Percentiles rank a stretch among this genome's conserved stretches.
phyloP scores from a whole-genome alignment of 1,140 invertebrate genomes.

The Monomorium pharaonis region DNA sequence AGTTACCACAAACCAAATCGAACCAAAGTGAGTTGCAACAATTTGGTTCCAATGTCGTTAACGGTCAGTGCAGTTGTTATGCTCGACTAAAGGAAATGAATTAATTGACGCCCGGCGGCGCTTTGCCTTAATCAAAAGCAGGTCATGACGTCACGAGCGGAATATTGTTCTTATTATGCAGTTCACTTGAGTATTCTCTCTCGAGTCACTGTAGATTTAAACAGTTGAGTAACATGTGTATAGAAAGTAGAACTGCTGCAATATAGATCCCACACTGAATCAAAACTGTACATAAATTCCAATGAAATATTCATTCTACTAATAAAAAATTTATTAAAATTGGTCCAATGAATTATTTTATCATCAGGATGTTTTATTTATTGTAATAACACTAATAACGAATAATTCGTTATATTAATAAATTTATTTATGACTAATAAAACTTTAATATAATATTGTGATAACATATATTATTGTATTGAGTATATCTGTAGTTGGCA shows the following conservation, averaged over 20 bases:
- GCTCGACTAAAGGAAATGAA: slow-evolving; percentile 39
- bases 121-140: slow-evolving; percentile 11
- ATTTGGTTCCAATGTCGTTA: slow-evolving; percentile 42
- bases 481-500: too few species aligned
- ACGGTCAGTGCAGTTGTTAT: slow-evolving; percentile 21
- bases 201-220: not conserved
- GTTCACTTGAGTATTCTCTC: not conserved
- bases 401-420: too few species aligned
- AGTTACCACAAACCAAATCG: not conserved
- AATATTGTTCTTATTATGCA: slow-evolving; percentile 15
- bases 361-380: too few species aligned
- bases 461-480: too few species aligned
- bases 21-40: slow-evolving; percentile 12
- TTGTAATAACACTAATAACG: too few species aligned
- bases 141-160: not conserved
- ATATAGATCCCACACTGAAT: too few species aligned
- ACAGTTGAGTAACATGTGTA: not conserved
- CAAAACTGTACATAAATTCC: too few species aligned
- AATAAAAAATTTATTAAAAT: too few species aligned
- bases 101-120: slow-evolving; percentile 37
- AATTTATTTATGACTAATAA: too few species aligned
- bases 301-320: too few species aligned
- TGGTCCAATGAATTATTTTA: too few species aligned
- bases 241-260: not conserved
- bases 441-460: too few species aligned